A percentile compares a stretch with the other conserved stretches of the same genome.
These are phyloP conservation scores for Muscina levida DNA, from an alignment of 2,888 invertebrate species.

Conservation along the genomic window DNA sequence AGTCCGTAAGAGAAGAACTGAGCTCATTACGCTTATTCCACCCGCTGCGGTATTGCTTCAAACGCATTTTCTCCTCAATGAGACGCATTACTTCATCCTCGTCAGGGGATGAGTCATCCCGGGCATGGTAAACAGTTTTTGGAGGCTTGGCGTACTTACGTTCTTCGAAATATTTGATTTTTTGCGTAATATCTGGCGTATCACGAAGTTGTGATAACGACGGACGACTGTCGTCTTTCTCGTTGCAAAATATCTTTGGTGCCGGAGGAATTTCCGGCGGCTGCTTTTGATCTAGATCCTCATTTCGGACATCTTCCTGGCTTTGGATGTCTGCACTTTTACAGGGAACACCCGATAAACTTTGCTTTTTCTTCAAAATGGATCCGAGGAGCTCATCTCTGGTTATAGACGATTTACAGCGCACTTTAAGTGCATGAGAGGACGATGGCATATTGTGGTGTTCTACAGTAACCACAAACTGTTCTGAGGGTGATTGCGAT, in stretches of 20 bases:
- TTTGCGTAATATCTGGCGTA: slow-evolving; percentile 82
- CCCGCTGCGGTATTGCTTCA: slow-evolving; percentile 71
- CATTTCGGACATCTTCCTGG: slow-evolving; percentile 81
- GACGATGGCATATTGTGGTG: slow-evolving; percentile 69
- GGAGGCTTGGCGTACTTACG: slow-evolving; percentile 82
- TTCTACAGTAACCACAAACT: slow-evolving; percentile 84
- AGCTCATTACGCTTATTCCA: slow-evolving; percentile 75
- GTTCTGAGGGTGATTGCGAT: slow-evolving; percentile 78
- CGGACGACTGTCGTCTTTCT: not conserved
- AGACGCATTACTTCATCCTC: slow-evolving; percentile 80
- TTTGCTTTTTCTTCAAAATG: slow-evolving; percentile 73
- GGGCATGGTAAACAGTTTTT: slow-evolving; percentile 81
- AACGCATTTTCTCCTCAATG: slow-evolving; percentile 80
- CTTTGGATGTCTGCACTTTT: slow-evolving; percentile 51
- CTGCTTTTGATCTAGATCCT: slow-evolving; percentile 17
- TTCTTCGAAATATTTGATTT: slow-evolving; percentile 90
- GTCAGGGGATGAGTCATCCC: slow-evolving; percentile 81
- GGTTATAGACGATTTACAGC: slow-evolving; percentile 82
- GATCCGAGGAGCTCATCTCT: slow-evolving; percentile 79
- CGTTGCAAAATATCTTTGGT: slow-evolving; percentile 78
- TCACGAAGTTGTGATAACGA: slow-evolving; percentile 72
- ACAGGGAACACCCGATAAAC: slow-evolving; percentile 46
- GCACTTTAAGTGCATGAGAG: slow-evolving; percentile 80
- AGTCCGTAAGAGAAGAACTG: slow-evolving; percentile 82
- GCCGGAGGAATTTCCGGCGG: slow-evolving; percentile 60